Conservation (phyloP, 2,113 vertebrate genomes). For the Myrmophylax atrothorax region DNA sequence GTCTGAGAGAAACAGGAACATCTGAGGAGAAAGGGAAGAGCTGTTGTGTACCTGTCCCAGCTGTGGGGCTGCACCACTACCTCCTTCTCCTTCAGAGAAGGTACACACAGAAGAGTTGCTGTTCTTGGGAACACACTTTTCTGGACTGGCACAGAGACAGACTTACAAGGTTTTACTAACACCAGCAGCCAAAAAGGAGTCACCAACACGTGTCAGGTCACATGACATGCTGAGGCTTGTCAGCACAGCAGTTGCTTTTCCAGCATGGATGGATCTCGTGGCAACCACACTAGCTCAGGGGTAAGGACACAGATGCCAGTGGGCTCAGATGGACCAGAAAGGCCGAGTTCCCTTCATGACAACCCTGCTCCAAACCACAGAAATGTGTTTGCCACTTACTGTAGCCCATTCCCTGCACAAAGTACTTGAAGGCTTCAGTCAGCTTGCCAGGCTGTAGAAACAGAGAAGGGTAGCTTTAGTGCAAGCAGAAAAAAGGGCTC, state of each 20-base stretch:
- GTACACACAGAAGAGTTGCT: not conserved
- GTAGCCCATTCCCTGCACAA: slow-evolving; percentile 98
- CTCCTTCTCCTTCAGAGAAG: not conserved
- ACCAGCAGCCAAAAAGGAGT: not conserved
- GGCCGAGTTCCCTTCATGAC: not conserved
- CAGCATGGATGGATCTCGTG: not conserved
- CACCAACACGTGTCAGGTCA: not conserved
- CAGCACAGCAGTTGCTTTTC: not conserved
- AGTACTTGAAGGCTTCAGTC: slow-evolving; percentile 97
- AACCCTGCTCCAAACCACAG: not conserved
- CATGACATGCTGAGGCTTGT: not conserved
- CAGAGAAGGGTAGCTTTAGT: slow-evolving; percentile 20
- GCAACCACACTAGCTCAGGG: not conserved
- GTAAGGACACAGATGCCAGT: not conserved
- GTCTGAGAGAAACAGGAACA: not conserved
- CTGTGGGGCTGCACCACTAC: not conserved
- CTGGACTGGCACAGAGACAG: not conserved
- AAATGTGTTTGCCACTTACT: slow-evolving; percentile 80
- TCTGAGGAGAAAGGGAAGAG: not conserved
- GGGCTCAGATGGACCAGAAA: not conserved
- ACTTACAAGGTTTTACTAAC: not conserved
- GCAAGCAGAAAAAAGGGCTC: not conserved
- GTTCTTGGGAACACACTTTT: not conserved
- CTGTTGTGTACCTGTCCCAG: not conserved
- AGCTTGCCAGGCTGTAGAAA: slow-evolving; percentile 84